Conservation (phyloP, 2,888 invertebrate genomes). For the Polyploca ridens region DNA sequence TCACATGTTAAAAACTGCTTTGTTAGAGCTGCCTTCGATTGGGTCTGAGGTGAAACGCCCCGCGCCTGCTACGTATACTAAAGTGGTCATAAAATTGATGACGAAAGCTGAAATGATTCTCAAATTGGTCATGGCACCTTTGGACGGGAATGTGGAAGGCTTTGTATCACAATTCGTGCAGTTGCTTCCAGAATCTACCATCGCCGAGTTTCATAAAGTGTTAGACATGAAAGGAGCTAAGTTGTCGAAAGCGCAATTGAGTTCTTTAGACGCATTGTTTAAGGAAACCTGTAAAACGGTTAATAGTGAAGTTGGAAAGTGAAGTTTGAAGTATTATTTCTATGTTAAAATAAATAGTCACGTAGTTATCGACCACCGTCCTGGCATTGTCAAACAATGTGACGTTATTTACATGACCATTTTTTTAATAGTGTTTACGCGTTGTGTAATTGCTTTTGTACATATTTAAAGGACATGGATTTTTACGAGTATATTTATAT, state of each 20-base stretch:
- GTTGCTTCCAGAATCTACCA: conserved; percentile 94
- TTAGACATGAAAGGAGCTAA: conserved; percentile 96
- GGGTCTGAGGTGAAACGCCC: conserved; percentile 94
- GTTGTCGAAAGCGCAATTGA: conserved; percentile 61
- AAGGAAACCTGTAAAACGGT: conserved; percentile 47
- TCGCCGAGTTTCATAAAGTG: conserved; percentile 96
- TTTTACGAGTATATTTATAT: too few relatives aligned
- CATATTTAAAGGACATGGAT: too few relatives aligned
- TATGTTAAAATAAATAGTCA: neutral
- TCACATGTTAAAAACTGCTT: conserved; percentile 96
- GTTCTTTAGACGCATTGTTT: conserved; percentile 59
- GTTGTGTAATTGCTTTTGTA: too few relatives aligned
- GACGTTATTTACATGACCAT: too few relatives aligned
- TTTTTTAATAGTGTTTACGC: too few relatives aligned
- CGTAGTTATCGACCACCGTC: too few relatives aligned
- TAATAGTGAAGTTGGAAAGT: conserved; percentile 13
- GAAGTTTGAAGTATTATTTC: neutral
- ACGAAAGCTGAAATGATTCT: conserved; percentile 99
- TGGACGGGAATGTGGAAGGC: conserved; percentile 87
- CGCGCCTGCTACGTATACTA: conserved; percentile 94
- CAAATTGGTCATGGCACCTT: conserved; percentile 98
- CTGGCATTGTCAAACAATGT: too few relatives aligned
- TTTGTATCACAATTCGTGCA: conserved; percentile 96
- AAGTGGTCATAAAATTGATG: conserved; percentile 95
- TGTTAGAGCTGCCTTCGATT: conserved; percentile 97